These are phyloP conservation scores for Micromesistius poutassou DNA, from an alignment of 2,797 vertebrate genomes.

Conservation along the genomic window DNA sequence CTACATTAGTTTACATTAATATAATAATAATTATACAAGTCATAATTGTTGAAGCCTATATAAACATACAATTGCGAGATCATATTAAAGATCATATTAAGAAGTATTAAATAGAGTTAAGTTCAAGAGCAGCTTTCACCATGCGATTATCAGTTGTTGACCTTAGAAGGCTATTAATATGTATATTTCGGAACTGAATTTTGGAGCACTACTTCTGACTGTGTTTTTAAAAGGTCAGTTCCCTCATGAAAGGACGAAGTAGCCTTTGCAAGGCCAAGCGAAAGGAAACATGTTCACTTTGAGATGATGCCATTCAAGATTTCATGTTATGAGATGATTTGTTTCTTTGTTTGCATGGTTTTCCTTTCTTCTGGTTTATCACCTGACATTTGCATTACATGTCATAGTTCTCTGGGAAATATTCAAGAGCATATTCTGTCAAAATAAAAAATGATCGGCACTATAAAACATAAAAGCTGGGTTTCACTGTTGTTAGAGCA, in stretches of 20 bases:
- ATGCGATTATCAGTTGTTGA: conserved; percentile 52
- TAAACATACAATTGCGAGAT: not conserved
- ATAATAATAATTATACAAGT: not conserved
- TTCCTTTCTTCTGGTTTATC: not conserved
- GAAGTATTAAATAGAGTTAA: conserved; percentile 38
- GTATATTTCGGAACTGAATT: conserved; percentile 54
- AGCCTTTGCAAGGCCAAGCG: conserved; percentile 34
- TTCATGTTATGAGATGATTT: conserved; percentile 22
- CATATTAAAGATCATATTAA: conserved; percentile 18
- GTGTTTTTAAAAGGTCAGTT: conserved; percentile 56
- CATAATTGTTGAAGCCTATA: not conserved
- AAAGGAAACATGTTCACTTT: conserved; percentile 21
- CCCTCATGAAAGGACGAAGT: conserved; percentile 46
- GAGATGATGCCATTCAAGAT: conserved; percentile 24
- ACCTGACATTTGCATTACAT: not conserved
- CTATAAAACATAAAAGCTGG: not conserved
- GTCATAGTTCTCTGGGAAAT: not conserved
- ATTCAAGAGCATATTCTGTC: not conserved
- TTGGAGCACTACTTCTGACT: conserved; percentile 33
- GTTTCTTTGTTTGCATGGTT: not conserved
- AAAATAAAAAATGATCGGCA: too few relatives aligned
- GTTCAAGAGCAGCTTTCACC: conserved; percentile 29
- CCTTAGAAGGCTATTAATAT: conserved; percentile 64
- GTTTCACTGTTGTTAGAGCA: not conserved
- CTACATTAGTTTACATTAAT: not conserved